These are phyloP conservation scores for Periparus ater DNA, from an alignment of 2,797 vertebrate species.

Conservation along the genomic window DNA sequence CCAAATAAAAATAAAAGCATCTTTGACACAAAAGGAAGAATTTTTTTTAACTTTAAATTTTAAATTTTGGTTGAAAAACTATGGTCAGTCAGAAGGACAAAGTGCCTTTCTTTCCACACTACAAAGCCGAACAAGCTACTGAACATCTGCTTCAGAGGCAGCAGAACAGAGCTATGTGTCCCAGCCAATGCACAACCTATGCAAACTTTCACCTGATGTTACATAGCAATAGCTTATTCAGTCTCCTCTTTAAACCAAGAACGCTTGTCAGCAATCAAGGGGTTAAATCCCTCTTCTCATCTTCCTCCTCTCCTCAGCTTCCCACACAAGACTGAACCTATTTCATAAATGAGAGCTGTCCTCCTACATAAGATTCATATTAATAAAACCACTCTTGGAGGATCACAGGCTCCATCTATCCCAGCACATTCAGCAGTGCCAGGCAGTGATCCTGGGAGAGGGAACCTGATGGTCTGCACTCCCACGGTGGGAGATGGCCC, in stretches of 20 bases:
- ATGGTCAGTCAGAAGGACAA: background rate
- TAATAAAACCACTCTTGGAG: constrained; percentile 34
- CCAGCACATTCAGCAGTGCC: background rate
- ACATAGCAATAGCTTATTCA: background rate
- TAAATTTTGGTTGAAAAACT: background rate
- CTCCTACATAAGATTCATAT: constrained; percentile 48
- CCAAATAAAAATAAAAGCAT: background rate
- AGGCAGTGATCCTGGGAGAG: background rate
- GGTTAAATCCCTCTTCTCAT: constrained; percentile 42
- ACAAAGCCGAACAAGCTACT: background rate
- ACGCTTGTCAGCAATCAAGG: background rate
- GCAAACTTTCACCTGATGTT: background rate
- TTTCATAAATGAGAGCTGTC: constrained; percentile 65
- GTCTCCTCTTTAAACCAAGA: background rate
- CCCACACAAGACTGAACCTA: constrained; percentile 50
- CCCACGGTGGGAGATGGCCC: fast-evolving
- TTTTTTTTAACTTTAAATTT: background rate
- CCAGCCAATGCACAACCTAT: background rate
- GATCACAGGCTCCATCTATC: constrained; percentile 23
- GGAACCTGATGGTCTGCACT: background rate
- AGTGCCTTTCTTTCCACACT: background rate
- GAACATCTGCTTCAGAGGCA: background rate
- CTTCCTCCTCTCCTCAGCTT: constrained; percentile 46
- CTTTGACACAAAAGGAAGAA: background rate
- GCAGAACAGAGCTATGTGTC: background rate